phyloP scores from a whole-genome alignment of 2,113 vertebrate genomes.

The Tyto alba region DNA sequence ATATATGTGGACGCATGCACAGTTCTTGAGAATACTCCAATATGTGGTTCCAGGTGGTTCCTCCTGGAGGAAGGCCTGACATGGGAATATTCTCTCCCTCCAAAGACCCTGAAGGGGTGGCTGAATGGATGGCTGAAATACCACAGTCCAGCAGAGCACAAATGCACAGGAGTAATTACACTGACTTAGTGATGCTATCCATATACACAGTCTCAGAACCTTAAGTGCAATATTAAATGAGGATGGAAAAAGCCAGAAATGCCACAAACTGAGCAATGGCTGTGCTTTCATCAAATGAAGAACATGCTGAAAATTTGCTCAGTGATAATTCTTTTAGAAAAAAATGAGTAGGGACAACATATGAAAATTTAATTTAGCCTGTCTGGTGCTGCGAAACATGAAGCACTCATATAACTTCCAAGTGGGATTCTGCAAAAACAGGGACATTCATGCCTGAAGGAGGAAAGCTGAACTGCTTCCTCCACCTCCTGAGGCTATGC shows the following conservation, averaged over 20 bases:
- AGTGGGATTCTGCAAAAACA: background rate
- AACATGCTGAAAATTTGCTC: background rate
- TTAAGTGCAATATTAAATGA: fast-evolving
- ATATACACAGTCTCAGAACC: fast-evolving
- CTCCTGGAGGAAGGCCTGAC: background rate
- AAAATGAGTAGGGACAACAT: background rate
- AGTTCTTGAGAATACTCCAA: background rate
- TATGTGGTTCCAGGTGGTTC: background rate
- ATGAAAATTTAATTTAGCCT: background rate
- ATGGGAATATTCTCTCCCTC: background rate
- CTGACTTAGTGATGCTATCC: background rate
- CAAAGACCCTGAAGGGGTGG: background rate
- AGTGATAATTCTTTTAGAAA: background rate
- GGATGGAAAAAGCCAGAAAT: background rate
- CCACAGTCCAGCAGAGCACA: background rate
- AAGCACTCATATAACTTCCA: background rate
- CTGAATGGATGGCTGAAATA: background rate
- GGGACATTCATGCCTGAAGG: background rate
- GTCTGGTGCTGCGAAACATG: background rate
- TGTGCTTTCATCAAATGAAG: background rate
- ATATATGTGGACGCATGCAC: background rate
- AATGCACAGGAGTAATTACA: fast-evolving
- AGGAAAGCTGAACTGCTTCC: background rate
- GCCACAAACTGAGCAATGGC: background rate
- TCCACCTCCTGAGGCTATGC: background rate